phyloP scores from a whole-genome alignment of 2,888 invertebrate species.

The Agrilus biguttatus region DNA sequence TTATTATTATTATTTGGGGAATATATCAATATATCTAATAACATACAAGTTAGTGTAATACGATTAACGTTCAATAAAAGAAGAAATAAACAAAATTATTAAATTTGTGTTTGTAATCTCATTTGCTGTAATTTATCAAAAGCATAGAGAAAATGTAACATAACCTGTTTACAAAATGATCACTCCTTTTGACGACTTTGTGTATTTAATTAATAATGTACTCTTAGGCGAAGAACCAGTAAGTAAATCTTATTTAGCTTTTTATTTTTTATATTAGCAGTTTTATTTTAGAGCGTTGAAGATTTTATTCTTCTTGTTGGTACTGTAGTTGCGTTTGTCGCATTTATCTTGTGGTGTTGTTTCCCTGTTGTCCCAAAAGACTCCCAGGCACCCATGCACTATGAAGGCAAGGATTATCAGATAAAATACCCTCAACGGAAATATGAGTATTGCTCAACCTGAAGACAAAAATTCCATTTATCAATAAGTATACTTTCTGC shows the following conservation, averaged over 20 bases:
- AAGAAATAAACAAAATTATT: background rate
- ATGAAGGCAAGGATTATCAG: constrained; percentile 25
- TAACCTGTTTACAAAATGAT: constrained; percentile 23
- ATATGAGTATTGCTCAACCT: constrained; percentile 17
- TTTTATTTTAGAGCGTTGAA: constrained; percentile 38
- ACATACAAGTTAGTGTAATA: background rate
- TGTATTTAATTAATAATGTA: constrained; percentile 43
- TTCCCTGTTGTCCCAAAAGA: constrained; percentile 36
- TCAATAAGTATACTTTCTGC: too few relatives aligned
- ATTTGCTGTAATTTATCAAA: background rate
- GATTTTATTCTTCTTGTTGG: constrained; percentile 46
- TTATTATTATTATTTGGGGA: too few relatives aligned
- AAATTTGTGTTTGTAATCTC: too few relatives aligned
- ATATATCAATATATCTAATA: background rate
- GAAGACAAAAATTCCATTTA: constrained; percentile 1
- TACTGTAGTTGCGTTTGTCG: constrained; percentile 46
- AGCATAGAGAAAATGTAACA: constrained; percentile 1
- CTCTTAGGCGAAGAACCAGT: constrained; percentile 46
- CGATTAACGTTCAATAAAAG: background rate
- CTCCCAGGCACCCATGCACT: constrained; percentile 19
- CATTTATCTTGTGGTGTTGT: constrained; percentile 49
- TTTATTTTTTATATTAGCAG: constrained; percentile 2
- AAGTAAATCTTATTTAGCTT: constrained; percentile 18
- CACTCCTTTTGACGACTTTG: constrained; percentile 45
- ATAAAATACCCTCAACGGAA: constrained; percentile 21